Conservation (phyloP, 2,888 invertebrate genomes). For the Limulus polyphemus region DNA sequence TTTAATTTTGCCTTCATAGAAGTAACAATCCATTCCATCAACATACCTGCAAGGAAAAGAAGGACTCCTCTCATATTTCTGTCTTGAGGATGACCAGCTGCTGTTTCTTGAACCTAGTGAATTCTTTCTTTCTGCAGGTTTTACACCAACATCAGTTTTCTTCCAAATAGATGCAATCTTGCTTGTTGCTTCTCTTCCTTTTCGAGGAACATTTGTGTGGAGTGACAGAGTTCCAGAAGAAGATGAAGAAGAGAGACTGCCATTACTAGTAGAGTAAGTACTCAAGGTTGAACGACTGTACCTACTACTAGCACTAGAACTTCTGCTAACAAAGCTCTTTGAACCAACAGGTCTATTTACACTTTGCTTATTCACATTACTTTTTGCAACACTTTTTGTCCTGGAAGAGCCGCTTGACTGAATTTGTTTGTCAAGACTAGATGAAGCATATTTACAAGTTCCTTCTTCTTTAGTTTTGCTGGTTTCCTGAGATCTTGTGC, state of each 20-base stretch:
- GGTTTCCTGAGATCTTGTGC: background rate
- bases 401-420: background rate
- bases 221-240: background rate
- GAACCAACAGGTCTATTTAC: constrained; percentile 9
- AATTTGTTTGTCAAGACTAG: background rate
- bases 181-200: constrained; percentile 19
- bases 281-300: background rate
- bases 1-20: too few species aligned
- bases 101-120: too few species aligned
- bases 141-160: background rate
- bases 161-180: constrained; percentile 24
- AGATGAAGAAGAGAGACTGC: constrained; percentile 9
- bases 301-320: constrained; percentile 8
- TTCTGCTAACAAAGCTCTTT: constrained; percentile 12
- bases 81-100: too few species aligned
- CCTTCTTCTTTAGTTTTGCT: too few species aligned
- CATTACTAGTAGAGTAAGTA: constrained; percentile 9
- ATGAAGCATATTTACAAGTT: background rate
- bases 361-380: constrained; percentile 10
- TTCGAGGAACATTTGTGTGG: background rate
- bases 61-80: too few species aligned
- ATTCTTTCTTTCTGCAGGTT: too few species aligned
- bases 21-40: too few species aligned
- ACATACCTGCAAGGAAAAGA: too few species aligned
- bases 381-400: background rate